Percentiles rank a stretch among this genome's conserved stretches.
Evolutionary conservation across 2,113 vertebrate species (phyloP).

Genomic region (Mus spicilegus): DNA sequence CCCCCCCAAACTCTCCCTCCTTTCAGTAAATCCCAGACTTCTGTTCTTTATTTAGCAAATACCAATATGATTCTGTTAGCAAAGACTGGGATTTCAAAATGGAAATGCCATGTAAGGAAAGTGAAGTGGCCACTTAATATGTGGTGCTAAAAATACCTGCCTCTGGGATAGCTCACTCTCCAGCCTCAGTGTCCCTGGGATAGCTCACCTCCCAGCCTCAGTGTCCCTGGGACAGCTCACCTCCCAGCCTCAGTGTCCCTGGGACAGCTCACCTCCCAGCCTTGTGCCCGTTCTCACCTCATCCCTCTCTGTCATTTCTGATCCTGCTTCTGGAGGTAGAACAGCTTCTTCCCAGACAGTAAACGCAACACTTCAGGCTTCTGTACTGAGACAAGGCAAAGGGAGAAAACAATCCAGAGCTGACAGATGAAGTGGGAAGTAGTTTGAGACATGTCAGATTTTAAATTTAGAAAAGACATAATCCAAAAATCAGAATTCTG

Average conservation of each 20-base stretch:
- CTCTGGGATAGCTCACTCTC: neutral
- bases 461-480: slow-evolving; percentile 40
- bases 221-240: too few species aligned
- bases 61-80: neutral
- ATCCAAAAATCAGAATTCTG: neutral
- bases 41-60: neutral
- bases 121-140: neutral
- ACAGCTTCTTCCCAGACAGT: neutral
- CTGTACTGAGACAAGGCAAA: neutral
- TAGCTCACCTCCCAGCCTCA: too few species aligned
- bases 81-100: slow-evolving; percentile 16
- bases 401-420: neutral
- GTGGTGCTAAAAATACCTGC: neutral
- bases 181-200: neutral
- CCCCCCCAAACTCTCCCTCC: neutral
- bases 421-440: neutral
- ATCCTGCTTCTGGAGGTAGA: neutral
- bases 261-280: too few species aligned
- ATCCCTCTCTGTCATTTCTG: neutral
- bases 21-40: neutral
- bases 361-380: neutral
- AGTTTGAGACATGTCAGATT: neutral
- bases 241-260: too few species aligned
- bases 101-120: neutral
- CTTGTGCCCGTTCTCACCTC: neutral